These are phyloP conservation scores for Ailurus styani DNA, from an alignment of 2,113 vertebrate genomes.

Conservation along the genomic window DNA sequence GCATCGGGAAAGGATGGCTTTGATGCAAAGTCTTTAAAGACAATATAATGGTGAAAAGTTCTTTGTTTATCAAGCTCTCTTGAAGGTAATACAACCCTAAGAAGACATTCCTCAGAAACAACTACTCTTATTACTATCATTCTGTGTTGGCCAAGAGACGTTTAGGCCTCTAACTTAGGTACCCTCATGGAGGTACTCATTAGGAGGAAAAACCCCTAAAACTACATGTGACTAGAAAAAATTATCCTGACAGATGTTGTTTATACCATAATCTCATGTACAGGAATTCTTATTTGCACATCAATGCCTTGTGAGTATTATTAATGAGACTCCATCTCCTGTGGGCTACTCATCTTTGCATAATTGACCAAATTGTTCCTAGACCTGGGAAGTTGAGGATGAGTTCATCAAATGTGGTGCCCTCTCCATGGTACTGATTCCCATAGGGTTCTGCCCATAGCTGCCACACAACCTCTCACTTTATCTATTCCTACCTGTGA, in stretches of 20 bases:
- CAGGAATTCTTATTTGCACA: background rate
- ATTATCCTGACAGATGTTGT: background rate
- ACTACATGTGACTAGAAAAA: background rate
- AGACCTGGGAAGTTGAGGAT: background rate
- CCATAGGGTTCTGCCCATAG: background rate
- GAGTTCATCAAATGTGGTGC: background rate
- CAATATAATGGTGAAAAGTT: background rate
- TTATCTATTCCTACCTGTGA: background rate
- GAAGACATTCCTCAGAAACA: background rate
- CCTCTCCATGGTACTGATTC: slow-evolving; percentile 56
- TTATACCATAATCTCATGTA: background rate
- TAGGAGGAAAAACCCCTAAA: background rate
- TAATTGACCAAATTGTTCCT: background rate
- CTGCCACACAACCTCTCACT: background rate
- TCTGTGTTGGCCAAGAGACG: background rate
- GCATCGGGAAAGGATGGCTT: background rate
- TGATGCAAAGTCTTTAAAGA: background rate
- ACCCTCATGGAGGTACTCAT: background rate
- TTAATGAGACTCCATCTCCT: background rate
- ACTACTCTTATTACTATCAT: background rate
- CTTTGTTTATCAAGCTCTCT: background rate
- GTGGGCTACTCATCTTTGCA: background rate
- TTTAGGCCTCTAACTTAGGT: background rate
- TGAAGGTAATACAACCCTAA: background rate
- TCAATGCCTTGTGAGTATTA: background rate